Base-by-base conservation (phyloP, 2,888 invertebrate species). In the Labia minor region DNA sequence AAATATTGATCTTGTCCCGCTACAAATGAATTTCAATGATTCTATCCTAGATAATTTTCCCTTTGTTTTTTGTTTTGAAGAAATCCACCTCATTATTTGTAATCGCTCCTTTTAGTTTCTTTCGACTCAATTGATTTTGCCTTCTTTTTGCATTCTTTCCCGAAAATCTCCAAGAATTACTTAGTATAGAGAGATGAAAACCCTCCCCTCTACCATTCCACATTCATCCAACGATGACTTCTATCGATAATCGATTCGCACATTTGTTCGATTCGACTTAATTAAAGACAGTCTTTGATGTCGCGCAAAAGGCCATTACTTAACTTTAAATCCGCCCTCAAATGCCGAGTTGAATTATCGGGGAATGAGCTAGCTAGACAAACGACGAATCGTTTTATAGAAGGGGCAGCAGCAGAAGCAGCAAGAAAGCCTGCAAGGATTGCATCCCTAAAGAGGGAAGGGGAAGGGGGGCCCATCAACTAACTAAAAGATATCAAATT, bases 301-400 rank as follows among this genome's bases (percentile, higher is more conserved):
- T 49, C 49, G 49, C 49, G 8, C 49, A 49, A 49, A 49, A 16
- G 16, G 49, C 49, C 49, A 49, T 49, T 49, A 49, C 49, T 49
- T 49, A 49, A 49, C 49, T 49, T 49, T 49, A 49, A 49, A 49
- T 49, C 49, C 49, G 49, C 49, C 49, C 49, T 49, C 49, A 49
- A 49, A 49, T 49, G 49, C 16, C 16, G 16, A 16, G 49, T 49
- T 49, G 49, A 49, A 49, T 49, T 49, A 49, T 49, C 49, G 49
- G 49, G n/a, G 49, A 16, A 49, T 49, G 49, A 49, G 16, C 49
- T 14, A 16, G 16, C 49, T 49, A 49, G 49, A 49, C 49, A 49
- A 49, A 49, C 49, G 49, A 49, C 49, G 49, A 49, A 49, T 49
- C 49, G 49, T 49, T 49, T 49, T 49, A 14, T 4, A 49, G 49